Conservation (phyloP, 2,113 vertebrate genomes). For the Aldabrachelys gigantea region DNA sequence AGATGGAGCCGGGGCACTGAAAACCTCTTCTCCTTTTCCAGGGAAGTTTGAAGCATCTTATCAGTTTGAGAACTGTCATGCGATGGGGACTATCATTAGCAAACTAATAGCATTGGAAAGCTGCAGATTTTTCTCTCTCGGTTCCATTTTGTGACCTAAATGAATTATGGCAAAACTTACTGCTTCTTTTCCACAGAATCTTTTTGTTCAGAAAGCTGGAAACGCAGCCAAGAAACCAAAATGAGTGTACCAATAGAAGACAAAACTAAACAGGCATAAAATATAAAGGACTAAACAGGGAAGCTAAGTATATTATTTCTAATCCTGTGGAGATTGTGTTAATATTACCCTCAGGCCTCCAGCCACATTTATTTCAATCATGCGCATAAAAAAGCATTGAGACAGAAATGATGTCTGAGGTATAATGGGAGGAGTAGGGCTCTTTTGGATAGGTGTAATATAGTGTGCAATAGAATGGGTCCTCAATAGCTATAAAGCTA, state of each 20-base stretch:
- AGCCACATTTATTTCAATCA: constrained; percentile 66
- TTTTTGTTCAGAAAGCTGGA: constrained; percentile 65
- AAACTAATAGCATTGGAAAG: constrained; percentile 83
- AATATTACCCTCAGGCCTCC: constrained; percentile 57
- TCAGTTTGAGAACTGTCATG: constrained; percentile 81
- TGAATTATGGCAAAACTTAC: constrained; percentile 63
- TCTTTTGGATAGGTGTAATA: constrained; percentile 9
- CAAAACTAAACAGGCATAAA: constrained; percentile 17
- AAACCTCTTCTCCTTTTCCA: constrained; percentile 72
- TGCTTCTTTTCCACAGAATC: constrained; percentile 47
- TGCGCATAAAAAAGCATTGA: constrained; percentile 41
- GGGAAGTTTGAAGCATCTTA: constrained; percentile 77
- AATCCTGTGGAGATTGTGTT: constrained; percentile 51
- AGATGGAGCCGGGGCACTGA: constrained; percentile 73
- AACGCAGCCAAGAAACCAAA: constrained; percentile 50
- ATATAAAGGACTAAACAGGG: background rate
- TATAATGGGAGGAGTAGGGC: background rate
- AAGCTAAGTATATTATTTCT: constrained; percentile 31
- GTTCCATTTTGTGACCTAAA: constrained; percentile 75
- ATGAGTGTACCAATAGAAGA: constrained; percentile 13
- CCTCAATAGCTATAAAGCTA: constrained; percentile 9
- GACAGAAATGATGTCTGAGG: constrained; percentile 55
- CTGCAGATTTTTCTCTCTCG: constrained; percentile 77
- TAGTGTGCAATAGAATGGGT: constrained; percentile 9
- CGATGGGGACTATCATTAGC: constrained; percentile 79